Percentiles rank a stretch among this genome's conserved stretches.
phyloP scores from a whole-genome alignment of 2,888 invertebrate genomes.

The Cephus sareptanus region DNA sequence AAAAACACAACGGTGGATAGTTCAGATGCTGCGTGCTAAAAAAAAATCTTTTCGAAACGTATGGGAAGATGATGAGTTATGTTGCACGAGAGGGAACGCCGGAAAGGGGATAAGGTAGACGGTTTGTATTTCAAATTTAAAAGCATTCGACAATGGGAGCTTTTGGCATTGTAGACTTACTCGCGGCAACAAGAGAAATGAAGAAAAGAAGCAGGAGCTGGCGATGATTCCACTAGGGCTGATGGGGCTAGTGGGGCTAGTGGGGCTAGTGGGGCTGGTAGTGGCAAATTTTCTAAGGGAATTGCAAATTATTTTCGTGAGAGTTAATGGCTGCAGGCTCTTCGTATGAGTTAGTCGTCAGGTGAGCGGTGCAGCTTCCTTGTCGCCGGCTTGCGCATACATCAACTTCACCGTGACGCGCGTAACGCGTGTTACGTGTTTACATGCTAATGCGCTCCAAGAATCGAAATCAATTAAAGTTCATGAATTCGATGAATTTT shows the following conservation, averaged over 20 bases:
- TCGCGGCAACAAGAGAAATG: conserved; percentile 34
- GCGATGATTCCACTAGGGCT: conserved; percentile 26
- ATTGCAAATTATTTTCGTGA: conserved; percentile 59
- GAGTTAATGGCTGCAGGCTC: conserved; percentile 56
- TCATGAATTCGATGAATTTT: conserved; percentile 14
- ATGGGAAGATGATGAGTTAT: conserved; percentile 11
- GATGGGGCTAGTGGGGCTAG: conserved; percentile 31
- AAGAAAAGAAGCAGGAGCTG: conserved; percentile 27
- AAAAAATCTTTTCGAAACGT: conserved; percentile 12
- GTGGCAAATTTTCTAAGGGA: conserved; percentile 53
- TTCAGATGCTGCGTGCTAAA: not conserved
- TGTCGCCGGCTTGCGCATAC: conserved; percentile 31
- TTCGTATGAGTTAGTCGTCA: conserved; percentile 56
- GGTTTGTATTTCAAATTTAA: conserved; percentile 64
- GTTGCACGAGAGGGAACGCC: conserved; percentile 17
- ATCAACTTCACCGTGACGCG: conserved; percentile 12
- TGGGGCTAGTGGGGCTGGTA: conserved; percentile 32
- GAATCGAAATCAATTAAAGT: conserved; percentile 20
- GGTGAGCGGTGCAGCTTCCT: conserved; percentile 57
- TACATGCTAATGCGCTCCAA: not conserved
- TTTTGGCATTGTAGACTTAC: conserved; percentile 60
- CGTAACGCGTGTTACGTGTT: conserved; percentile 2
- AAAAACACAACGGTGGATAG: not conserved
- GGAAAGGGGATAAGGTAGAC: conserved; percentile 47
- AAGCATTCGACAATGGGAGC: conserved; percentile 64